Conservation (phyloP, 2,797 vertebrate genomes). For the Rhadinocentrus ornatus region DNA sequence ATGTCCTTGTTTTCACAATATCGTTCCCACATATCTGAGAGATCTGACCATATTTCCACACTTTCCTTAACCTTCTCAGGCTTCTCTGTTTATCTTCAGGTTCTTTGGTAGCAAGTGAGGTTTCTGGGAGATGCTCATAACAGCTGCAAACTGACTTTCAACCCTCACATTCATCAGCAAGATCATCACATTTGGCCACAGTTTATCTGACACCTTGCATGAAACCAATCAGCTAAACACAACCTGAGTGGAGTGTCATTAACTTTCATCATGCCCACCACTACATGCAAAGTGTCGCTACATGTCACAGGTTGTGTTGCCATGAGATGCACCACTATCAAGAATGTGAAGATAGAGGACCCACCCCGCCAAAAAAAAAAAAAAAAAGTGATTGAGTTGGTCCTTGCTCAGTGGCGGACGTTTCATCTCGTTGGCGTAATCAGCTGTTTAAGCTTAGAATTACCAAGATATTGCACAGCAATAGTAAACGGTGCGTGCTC, state of each 20-base stretch:
- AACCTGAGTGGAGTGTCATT: conserved; percentile 17
- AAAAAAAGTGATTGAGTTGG: conserved; percentile 31
- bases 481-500: conserved; percentile 18
- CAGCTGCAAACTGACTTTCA: conserved; percentile 14
- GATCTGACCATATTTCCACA: conserved; percentile 37
- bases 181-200: conserved; percentile 4
- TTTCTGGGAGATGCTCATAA: conserved; percentile 48
- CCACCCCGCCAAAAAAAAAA: conserved; percentile 25
- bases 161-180: conserved; percentile 26
- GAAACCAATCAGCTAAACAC: conserved; percentile 39
- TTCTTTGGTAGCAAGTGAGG: conserved; percentile 31
- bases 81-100: conserved; percentile 51
- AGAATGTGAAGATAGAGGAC: conserved; percentile 44
- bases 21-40: conserved; percentile 21
- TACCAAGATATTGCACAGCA: conserved; percentile 47
- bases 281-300: conserved; percentile 4
- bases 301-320: conserved; percentile 38
- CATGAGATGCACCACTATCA: conserved; percentile 49
- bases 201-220: conserved; percentile 15
- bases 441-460: conserved; percentile 51
- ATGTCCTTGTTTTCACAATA: conserved; percentile 40
- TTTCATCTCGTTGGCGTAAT: conserved; percentile 65
- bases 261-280: conserved; percentile 4
- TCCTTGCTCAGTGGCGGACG: conserved; percentile 57
- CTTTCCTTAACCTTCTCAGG: conserved; percentile 31